These are phyloP conservation scores for Cathartes aura DNA, from an alignment of 2,113 vertebrate species.

Conservation along the genomic window DNA sequence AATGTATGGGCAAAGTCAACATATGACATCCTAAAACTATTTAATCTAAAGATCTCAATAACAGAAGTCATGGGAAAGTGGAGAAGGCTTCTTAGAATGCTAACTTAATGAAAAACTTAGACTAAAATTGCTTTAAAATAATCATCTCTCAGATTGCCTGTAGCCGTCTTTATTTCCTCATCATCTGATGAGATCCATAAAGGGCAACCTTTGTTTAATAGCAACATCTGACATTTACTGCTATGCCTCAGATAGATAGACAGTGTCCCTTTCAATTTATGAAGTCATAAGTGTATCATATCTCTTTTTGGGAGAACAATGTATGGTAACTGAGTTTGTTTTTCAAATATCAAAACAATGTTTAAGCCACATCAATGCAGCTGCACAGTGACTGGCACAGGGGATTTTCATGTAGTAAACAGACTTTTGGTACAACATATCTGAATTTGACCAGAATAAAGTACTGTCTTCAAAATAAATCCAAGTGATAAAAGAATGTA, in stretches of 20 bases:
- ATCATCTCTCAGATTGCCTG: not conserved
- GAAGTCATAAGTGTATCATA: constrained; percentile 14
- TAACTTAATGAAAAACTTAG: not conserved
- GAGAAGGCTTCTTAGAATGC: not conserved
- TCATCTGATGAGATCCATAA: constrained; percentile 54
- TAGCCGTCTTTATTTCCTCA: not conserved
- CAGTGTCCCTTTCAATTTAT: constrained; percentile 53
- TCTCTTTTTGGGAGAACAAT: constrained; percentile 2
- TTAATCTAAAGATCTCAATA: not conserved
- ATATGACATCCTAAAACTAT: not conserved
- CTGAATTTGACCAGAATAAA: constrained; percentile 12
- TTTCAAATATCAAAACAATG: constrained; percentile 13
- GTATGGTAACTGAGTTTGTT: not conserved
- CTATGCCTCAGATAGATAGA: constrained; percentile 27
- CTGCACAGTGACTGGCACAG: not conserved
- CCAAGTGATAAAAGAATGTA: not conserved
- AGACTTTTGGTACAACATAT: not conserved
- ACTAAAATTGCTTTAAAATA: constrained; percentile 10
- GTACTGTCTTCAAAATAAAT: not conserved
- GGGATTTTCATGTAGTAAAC: not conserved
- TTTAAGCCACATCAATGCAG: not conserved
- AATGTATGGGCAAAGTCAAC: not conserved
- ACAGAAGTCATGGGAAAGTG: not conserved
- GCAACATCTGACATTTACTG: constrained; percentile 68
- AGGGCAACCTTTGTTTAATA: constrained; percentile 72